Conservation (phyloP, 2,113 vertebrate genomes). For the Oceanites oceanicus region DNA sequence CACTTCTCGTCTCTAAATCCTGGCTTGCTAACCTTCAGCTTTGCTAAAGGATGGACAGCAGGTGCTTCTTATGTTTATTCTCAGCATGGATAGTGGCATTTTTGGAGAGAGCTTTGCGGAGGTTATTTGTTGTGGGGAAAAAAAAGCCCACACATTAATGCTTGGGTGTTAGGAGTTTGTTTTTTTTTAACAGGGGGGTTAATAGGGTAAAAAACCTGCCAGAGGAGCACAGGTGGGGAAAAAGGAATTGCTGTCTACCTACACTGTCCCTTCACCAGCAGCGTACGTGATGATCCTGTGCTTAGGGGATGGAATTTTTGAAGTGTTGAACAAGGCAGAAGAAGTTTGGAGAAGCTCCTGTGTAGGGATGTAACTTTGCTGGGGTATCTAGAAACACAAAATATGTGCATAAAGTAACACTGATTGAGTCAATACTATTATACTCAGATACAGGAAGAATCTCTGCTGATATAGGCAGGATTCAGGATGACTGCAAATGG, state of each 20-base stretch:
- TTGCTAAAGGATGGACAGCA: not conserved
- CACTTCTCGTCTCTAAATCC: not conserved
- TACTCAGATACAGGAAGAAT: fast-evolving
- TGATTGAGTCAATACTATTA: not conserved
- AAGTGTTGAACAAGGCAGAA: not conserved
- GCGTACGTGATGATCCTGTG: fast-evolving
- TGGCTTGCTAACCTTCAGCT: not conserved
- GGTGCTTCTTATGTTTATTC: not conserved
- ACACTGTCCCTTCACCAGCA: not conserved
- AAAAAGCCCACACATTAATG: fast-evolving
- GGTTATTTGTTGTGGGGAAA: not conserved
- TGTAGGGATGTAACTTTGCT: not conserved
- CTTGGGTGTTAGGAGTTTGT: not conserved
- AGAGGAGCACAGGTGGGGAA: not conserved
- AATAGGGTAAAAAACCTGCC: not conserved
- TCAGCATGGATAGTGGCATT: fast-evolving
- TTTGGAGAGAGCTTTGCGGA: not conserved
- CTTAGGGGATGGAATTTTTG: not conserved
- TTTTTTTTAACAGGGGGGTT: not conserved
- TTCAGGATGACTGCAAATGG: not conserved
- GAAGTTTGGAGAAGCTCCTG: not conserved
- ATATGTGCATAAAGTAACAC: not conserved
- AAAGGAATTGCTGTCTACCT: fast-evolving
- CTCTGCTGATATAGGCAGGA: not conserved
- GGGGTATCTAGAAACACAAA: not conserved